These are phyloP conservation scores for Watsonalla binaria DNA, from an alignment of 2,888 invertebrate genomes.

Conservation along the genomic window DNA sequence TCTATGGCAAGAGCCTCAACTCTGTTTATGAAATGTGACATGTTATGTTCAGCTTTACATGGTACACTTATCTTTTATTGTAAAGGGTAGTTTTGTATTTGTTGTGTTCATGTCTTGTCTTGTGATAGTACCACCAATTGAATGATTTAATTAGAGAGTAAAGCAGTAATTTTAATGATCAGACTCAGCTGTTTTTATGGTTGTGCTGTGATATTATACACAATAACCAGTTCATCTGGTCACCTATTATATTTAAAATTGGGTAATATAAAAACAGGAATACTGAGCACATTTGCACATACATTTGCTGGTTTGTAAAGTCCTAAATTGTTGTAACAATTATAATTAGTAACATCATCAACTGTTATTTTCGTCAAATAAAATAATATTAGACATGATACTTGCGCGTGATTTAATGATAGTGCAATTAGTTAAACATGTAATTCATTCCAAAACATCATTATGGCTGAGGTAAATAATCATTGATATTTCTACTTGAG, in stretches of 20 bases:
- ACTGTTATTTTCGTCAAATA: neutral
- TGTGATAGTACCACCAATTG: neutral
- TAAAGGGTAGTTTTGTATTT: neutral
- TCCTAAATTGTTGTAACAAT: neutral
- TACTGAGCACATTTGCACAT: neutral
- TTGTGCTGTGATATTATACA: no score
- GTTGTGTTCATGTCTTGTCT: neutral
- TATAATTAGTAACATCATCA: neutral
- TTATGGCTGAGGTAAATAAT: slow-evolving; percentile 36
- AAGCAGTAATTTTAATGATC: no score
- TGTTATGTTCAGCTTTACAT: neutral
- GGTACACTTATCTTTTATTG: neutral
- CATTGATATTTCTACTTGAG: slow-evolving; percentile 18
- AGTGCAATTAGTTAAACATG: slow-evolving; percentile 7
- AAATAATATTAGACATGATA: neutral
- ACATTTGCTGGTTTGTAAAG: neutral
- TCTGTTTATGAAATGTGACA: no score
- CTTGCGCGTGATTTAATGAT: neutral
- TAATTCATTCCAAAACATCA: slow-evolving; percentile 36
- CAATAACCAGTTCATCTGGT: no score
- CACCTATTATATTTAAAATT: no score
- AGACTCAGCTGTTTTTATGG: no score
- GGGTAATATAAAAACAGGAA: no score
- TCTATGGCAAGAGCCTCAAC: no score
- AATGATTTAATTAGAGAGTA: neutral